Evolutionary conservation across 2,113 vertebrate species (phyloP).

Genomic region (Microcebus ravelobensis): DNA sequence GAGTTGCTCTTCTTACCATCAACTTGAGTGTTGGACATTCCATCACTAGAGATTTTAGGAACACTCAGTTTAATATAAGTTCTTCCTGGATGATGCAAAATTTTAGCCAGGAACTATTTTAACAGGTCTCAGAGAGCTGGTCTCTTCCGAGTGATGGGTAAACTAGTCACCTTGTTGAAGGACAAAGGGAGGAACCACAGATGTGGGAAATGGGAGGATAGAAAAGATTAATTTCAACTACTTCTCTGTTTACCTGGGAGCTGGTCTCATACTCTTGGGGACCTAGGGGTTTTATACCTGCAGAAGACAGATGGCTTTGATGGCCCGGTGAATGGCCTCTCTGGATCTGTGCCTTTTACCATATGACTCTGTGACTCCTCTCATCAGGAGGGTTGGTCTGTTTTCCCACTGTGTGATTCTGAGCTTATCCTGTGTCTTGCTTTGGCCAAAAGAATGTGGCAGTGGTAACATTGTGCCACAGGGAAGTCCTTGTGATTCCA

Average conservation of each 20-base stretch:
- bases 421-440: background rate
- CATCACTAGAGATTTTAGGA: constrained; percentile 33
- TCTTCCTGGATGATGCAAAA: background rate
- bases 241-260: background rate
- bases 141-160: background rate
- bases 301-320: background rate
- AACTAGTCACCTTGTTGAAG: background rate
- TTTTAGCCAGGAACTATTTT: background rate
- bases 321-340: background rate
- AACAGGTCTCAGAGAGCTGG: background rate
- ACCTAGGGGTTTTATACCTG: background rate
- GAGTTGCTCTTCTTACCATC: constrained; percentile 6
- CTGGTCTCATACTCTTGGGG: background rate
- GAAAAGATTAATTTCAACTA: background rate
- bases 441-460: background rate
- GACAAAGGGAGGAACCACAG: background rate
- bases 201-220: background rate
- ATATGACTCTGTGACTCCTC: background rate
- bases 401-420: background rate
- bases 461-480: background rate
- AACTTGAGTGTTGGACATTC: background rate
- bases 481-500: background rate
- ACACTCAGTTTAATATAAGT: background rate
- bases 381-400: background rate
- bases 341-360: background rate